phyloP scores from a whole-genome alignment of 2,888 invertebrate species.

The Lacanobia oleracea region DNA sequence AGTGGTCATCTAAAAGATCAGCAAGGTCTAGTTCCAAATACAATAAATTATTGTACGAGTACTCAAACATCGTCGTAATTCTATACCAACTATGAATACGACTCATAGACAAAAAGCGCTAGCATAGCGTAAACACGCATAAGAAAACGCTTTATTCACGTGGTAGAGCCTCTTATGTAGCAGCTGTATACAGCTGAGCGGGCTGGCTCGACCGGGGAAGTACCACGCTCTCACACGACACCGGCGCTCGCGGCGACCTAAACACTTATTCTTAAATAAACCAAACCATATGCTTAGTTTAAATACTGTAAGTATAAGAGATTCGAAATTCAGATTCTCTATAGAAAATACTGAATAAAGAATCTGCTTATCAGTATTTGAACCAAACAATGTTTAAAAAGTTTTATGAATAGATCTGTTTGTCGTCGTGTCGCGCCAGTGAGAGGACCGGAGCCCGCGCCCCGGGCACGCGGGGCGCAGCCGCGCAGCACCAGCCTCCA shows the following conservation, averaged over 20 bases:
- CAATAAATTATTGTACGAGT: background rate
- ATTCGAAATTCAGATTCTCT: too few relatives aligned
- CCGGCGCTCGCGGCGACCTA: background rate
- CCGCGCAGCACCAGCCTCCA: background rate
- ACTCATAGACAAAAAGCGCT: too few relatives aligned
- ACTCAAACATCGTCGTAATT: background rate
- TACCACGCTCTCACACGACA: conserved; percentile 50
- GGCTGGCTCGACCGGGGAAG: conserved; percentile 57
- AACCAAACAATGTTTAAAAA: too few relatives aligned
- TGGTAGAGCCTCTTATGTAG: conserved; percentile 46
- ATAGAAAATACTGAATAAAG: too few relatives aligned
- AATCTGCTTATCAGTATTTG: too few relatives aligned
- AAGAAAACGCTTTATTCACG: conserved; percentile 7
- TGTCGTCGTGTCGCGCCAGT: conserved; percentile 11
- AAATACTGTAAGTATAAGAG: too few relatives aligned
- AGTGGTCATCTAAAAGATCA: background rate
- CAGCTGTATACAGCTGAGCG: background rate
- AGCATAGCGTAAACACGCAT: too few relatives aligned
- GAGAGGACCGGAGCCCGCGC: conserved; percentile 52
- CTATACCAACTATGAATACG: too few relatives aligned
- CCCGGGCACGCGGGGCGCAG: background rate
- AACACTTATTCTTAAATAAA: too few relatives aligned
- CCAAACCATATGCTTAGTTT: too few relatives aligned
- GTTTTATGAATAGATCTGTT: too few relatives aligned
- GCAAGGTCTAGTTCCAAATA: background rate